A percentile compares a stretch with the other conserved stretches of the same genome.
Evolutionary conservation across 1,140 invertebrate species (phyloP).

Genomic region (Aphis craccivora): DNA sequence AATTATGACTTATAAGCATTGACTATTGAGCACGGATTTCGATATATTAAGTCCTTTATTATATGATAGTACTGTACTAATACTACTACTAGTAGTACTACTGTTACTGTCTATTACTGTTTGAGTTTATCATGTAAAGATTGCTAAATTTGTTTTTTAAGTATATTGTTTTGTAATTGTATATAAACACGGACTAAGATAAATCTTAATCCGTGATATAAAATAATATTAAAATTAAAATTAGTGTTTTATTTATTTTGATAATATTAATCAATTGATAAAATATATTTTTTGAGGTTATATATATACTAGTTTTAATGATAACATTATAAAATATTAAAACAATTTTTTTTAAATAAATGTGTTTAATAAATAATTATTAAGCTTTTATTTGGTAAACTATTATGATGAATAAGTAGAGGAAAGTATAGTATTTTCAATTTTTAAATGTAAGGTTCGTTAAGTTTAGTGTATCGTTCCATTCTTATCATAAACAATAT

Average conservation of each 20-base stretch:
- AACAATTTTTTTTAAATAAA: neutral
- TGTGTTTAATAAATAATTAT: neutral
- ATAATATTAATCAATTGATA: neutral
- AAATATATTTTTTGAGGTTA: slow-evolving; percentile 38
- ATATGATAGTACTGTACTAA: no score
- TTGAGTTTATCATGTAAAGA: neutral
- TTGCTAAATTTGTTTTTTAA: neutral
- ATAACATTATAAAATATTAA: neutral
- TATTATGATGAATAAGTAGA: neutral
- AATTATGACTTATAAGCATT: neutral
- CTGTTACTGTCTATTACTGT: no score
- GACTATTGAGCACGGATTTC: neutral
- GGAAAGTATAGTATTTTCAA: neutral
- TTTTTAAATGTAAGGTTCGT: neutral
- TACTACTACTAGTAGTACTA: no score
- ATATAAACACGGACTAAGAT: no score
- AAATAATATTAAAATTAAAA: no score
- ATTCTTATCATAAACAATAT: neutral
- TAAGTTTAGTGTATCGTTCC: neutral
- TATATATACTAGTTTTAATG: neutral
- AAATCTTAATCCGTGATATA: no score
- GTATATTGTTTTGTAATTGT: no score
- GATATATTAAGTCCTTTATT: no score
- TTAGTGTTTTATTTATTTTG: no score
- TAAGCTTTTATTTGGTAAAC: neutral